Evolutionary conservation across 1,140 invertebrate species (phyloP).

Genomic region (Zaprionus gabonicus): DNA sequence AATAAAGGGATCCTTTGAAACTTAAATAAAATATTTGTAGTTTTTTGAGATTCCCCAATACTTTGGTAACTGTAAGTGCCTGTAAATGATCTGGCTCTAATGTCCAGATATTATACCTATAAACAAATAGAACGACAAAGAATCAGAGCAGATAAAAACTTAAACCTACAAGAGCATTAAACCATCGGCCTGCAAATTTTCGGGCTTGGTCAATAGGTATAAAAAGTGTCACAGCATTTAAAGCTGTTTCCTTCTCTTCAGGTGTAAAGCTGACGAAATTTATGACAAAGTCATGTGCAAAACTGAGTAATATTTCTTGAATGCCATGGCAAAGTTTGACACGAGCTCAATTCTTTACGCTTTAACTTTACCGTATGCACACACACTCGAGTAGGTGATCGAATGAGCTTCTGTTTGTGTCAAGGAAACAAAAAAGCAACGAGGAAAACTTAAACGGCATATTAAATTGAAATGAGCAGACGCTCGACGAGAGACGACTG

Average conservation of each 20-base stretch:
- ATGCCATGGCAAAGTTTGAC: slow-evolving; percentile 24
- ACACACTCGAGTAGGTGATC: background rate
- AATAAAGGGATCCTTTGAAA: no score
- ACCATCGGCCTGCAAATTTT: no score
- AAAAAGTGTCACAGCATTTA: background rate
- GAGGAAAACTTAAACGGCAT: slow-evolving; percentile 22
- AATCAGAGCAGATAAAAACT: background rate
- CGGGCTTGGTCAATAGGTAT: no score
- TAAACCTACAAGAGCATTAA: no score
- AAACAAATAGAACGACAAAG: no score
- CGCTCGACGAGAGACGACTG: background rate
- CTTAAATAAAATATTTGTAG: no score
- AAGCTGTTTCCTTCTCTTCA: background rate
- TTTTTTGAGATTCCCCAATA: no score
- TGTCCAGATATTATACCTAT: no score
- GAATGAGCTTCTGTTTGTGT: slow-evolving; percentile 24
- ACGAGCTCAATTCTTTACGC: background rate
- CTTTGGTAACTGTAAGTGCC: no score
- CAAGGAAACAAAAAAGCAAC: background rate
- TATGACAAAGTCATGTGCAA: slow-evolving; percentile 17
- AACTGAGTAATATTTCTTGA: slow-evolving; percentile 19
- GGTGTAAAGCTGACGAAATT: slow-evolving; percentile 22
- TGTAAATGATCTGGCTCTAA: no score
- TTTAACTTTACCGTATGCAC: background rate
- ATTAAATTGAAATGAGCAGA: slow-evolving; percentile 35